Evolutionary conservation across 2,113 vertebrate species (phyloP).

Genomic region (Brachyhypopomus gauderio): DNA sequence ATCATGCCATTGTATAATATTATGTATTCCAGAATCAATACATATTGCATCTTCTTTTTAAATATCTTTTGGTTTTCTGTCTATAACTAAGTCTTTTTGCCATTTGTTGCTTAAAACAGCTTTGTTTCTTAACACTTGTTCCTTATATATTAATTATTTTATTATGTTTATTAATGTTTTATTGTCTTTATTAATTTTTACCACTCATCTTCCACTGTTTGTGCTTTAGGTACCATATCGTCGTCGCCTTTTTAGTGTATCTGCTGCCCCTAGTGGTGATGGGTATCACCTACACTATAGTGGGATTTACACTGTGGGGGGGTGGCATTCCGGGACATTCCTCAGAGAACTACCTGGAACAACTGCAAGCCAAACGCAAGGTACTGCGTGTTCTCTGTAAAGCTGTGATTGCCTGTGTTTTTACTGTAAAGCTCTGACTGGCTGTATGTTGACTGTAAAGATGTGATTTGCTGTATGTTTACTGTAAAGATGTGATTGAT

Average conservation of each 20-base stretch:
- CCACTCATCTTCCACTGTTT: neutral
- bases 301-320: conserved; percentile 58
- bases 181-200: neutral
- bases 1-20: too few species aligned
- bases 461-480: too few species aligned
- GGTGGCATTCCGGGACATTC: conserved; percentile 53
- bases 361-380: conserved; percentile 62
- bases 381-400: conserved; percentile 80
- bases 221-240: conserved; percentile 53
- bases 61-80: too few species aligned
- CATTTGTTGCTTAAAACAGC: neutral
- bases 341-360: conserved; percentile 55
- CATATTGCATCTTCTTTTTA: too few species aligned
- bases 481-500: too few species aligned
- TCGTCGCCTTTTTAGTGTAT: conserved; percentile 56
- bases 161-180: too few species aligned
- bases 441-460: too few species aligned
- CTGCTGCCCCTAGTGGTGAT: conserved; percentile 59
- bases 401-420: conserved; percentile 1
- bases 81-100: too few species aligned
- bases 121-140: neutral
- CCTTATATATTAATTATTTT: neutral
- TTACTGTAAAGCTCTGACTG: too few species aligned
- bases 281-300: conserved; percentile 52
- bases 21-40: too few species aligned